A percentile compares a stretch with the other conserved stretches of the same genome.
phyloP scores from a whole-genome alignment of 2,113 vertebrate species.

The Panthera tigris region DNA sequence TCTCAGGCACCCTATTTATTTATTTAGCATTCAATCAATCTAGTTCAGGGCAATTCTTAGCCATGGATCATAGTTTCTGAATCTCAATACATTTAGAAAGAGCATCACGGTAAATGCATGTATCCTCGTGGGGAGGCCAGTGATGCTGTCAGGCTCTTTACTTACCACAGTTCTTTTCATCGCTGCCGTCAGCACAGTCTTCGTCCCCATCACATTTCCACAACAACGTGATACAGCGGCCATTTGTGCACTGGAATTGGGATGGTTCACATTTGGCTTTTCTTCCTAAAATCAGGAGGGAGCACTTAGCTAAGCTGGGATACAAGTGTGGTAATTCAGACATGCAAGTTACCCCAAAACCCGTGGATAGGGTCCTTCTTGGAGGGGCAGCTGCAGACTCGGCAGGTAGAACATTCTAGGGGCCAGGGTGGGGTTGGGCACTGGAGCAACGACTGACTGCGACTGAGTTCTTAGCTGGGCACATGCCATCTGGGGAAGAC shows the following conservation, averaged over 20 bases:
- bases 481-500: not conserved
- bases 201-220: constrained; percentile 98
- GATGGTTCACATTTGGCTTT: constrained; percentile 91
- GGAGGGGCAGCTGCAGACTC: not conserved
- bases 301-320: constrained; percentile 16
- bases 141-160: not conserved
- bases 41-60: not conserved
- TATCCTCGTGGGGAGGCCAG: not conserved
- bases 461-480: not conserved
- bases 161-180: constrained; percentile 95
- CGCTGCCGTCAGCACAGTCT: constrained; percentile 95
- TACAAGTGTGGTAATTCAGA: not conserved
- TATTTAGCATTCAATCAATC: not conserved
- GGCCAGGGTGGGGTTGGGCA: not conserved
- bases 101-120: not conserved
- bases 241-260: constrained; percentile 96
- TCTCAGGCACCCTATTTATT: too few relatives aligned
- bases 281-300: constrained; percentile 84
- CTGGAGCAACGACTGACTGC: not conserved
- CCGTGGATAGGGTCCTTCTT: not conserved
- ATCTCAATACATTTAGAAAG: not conserved
- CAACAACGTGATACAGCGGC: constrained; percentile 94
- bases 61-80: not conserved
- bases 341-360: not conserved
- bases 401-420: not conserved